These are phyloP conservation scores for Tanaodytes sp. DNA, from an alignment of 2,888 invertebrate species.

Conservation along the genomic window DNA sequence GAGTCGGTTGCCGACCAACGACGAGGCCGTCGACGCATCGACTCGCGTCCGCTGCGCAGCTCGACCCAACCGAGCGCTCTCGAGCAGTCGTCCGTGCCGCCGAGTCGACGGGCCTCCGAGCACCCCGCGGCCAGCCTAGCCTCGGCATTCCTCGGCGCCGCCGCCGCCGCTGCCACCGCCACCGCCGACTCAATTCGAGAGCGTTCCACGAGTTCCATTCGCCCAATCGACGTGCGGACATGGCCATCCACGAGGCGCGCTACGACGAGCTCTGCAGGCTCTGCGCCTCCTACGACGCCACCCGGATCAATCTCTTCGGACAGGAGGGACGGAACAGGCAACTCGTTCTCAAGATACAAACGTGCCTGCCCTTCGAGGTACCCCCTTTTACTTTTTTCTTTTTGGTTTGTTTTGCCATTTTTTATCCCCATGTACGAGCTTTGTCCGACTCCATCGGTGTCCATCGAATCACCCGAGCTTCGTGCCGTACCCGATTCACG, in stretches of 20 bases:
- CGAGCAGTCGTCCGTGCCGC: too few species aligned
- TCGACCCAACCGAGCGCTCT: too few species aligned
- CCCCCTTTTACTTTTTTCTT: background rate
- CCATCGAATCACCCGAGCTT: too few species aligned
- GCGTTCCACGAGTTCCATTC: conserved; percentile 10
- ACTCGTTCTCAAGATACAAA: conserved; percentile 73
- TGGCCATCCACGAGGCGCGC: conserved; percentile 58
- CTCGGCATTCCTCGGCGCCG: too few species aligned
- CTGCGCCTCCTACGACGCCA: conserved; percentile 73
- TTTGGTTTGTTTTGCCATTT: too few species aligned
- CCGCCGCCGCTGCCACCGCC: background rate
- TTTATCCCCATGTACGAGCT: too few species aligned
- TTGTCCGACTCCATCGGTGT: too few species aligned
- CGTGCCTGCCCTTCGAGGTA: conserved; percentile 74
- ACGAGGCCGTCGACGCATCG: conserved; percentile 55
- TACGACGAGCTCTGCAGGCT: conserved; percentile 73
- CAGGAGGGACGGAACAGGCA: conserved; percentile 73
- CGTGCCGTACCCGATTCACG: too few species aligned
- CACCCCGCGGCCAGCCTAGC: too few species aligned
- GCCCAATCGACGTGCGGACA: conserved; percentile 21
- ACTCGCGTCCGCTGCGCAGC: background rate
- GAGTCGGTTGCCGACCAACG: conserved; percentile 11
- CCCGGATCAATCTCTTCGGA: conserved; percentile 74
- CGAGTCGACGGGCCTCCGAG: too few species aligned
- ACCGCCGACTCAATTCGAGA: background rate